Conservation (phyloP, 2,797 vertebrate species). For the Gymnoscopelus braueri region DNA sequence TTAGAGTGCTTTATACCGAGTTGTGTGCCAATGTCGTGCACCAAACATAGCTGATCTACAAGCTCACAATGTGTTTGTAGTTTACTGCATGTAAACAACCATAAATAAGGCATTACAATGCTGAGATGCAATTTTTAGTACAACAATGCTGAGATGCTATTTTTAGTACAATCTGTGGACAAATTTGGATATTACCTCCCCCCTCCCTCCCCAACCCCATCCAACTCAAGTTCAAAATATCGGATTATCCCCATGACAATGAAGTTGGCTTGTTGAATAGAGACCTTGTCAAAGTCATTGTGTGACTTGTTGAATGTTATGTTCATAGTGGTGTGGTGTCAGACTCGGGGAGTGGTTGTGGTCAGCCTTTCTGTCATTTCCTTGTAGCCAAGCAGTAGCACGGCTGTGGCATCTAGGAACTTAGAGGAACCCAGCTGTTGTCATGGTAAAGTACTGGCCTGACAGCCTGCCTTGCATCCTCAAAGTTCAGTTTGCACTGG, state of each 20-base stretch:
- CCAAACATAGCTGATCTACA: too few relatives aligned
- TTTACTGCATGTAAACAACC: too few relatives aligned
- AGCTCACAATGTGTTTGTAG: too few relatives aligned
- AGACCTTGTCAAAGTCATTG: background rate
- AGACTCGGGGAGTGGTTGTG: slow-evolving; percentile 52
- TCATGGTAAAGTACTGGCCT: slow-evolving; percentile 52
- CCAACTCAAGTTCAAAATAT: slow-evolving; percentile 13
- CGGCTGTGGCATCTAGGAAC: slow-evolving; percentile 47
- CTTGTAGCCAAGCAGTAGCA: slow-evolving; percentile 40
- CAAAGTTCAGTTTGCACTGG: slow-evolving; percentile 28
- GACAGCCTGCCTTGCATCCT: slow-evolving; percentile 16
- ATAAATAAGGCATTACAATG: too few relatives aligned
- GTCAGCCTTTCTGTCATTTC: slow-evolving; percentile 60
- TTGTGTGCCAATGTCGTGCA: too few relatives aligned
- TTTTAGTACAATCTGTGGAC: too few relatives aligned
- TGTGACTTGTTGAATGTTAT: background rate
- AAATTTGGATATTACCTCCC: too few relatives aligned
- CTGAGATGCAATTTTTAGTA: too few relatives aligned
- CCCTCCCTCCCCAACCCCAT: background rate
- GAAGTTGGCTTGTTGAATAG: slow-evolving; percentile 4
- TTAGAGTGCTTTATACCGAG: too few relatives aligned
- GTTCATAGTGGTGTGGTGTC: slow-evolving; percentile 29
- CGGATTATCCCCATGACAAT: background rate
- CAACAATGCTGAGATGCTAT: too few relatives aligned
- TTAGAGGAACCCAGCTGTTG: slow-evolving; percentile 51